A percentile compares a stretch with the other conserved stretches of the same genome.
Evolutionary conservation across 1,140 invertebrate genomes (phyloP).

Genomic region (Papilio polytes): DNA sequence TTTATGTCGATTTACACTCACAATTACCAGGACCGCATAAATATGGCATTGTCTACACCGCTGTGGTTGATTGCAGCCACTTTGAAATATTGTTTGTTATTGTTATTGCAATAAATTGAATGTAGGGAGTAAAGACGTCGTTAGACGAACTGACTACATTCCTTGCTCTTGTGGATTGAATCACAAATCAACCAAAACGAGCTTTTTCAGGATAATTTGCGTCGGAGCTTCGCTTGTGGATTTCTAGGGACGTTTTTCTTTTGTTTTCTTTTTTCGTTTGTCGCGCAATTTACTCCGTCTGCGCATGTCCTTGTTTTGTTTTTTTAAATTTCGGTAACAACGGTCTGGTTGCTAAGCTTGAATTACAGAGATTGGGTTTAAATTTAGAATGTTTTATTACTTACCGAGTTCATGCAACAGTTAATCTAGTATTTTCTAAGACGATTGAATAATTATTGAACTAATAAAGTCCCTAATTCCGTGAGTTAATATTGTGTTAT

Average conservation of each 20-base stretch:
- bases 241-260: constrained; percentile 9
- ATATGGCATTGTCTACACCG: neutral
- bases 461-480: neutral
- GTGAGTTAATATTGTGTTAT: neutral
- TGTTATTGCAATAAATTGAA: neutral
- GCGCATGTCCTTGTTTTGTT: neutral
- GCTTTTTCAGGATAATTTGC: constrained; percentile 34
- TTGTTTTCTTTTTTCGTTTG: neutral
- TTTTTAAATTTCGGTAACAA: neutral
- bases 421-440: neutral
- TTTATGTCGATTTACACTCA: neutral
- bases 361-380: neutral
- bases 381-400: neutral
- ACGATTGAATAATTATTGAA: neutral
- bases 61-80: constrained; percentile 26
- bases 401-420: neutral
- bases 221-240: constrained; percentile 10
- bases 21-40: neutral
- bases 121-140: constrained; percentile 19
- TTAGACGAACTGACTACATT: constrained; percentile 16
- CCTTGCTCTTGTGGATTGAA: neutral
- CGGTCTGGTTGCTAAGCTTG: neutral
- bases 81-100: constrained; percentile 35
- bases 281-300: constrained; percentile 14
- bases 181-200: constrained; percentile 33